Evolutionary conservation across 2,797 vertebrate species (phyloP).

Genomic region (Sternarchorhynchus goeldii): DNA sequence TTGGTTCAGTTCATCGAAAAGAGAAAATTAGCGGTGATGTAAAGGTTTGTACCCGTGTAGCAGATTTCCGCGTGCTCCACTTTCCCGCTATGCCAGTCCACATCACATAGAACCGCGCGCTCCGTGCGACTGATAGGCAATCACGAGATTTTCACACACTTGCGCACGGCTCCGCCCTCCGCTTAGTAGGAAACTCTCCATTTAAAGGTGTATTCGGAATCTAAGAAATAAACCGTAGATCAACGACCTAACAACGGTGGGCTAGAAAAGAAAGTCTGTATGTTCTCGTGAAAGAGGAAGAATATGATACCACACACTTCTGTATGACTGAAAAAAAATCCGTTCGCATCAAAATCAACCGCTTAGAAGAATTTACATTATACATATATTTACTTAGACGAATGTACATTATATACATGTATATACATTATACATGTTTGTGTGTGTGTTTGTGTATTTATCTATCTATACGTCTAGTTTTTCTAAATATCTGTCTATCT

Average conservation of each 20-base stretch:
- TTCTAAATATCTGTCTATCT: too few species aligned
- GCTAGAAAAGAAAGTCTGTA: not conserved
- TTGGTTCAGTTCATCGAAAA: constrained; percentile 58
- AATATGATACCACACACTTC: too few species aligned
- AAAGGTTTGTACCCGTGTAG: constrained; percentile 44
- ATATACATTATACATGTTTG: not conserved
- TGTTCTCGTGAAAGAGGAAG: not conserved
- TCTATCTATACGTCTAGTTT: too few species aligned
- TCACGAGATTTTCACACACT: constrained; percentile 82
- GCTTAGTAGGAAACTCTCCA: constrained; percentile 74
- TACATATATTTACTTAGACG: too few species aligned
- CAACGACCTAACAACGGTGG: constrained; percentile 10
- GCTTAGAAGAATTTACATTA: too few species aligned
- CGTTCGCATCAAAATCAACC: too few species aligned
- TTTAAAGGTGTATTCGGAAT: constrained; percentile 85
- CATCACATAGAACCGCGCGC: constrained; percentile 64
- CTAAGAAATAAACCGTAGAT: not conserved
- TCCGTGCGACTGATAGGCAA: constrained; percentile 76
- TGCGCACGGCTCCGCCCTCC: constrained; percentile 81
- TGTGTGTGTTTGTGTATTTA: not conserved
- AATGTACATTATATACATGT: not conserved
- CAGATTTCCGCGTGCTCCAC: constrained; percentile 48
- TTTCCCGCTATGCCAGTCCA: constrained; percentile 36
- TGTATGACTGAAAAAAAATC: too few species aligned
- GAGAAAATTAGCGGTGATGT: constrained; percentile 19